phyloP scores from a whole-genome alignment of 2,113 vertebrate species.

The Caloenas nicobarica region DNA sequence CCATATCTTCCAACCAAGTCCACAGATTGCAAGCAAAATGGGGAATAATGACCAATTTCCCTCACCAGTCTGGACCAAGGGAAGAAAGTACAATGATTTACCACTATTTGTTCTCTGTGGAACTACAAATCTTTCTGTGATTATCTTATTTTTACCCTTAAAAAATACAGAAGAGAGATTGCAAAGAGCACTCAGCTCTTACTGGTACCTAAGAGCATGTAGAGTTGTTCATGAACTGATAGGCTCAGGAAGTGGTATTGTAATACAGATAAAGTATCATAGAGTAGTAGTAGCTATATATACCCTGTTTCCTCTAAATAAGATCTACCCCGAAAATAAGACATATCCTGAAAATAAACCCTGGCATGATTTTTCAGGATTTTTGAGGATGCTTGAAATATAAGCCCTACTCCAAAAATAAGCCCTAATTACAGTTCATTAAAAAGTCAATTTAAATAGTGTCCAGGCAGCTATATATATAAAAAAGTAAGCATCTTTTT shows the following conservation, averaged over 20 bases:
- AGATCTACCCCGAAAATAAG: too few relatives aligned
- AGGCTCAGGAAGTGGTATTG: background rate
- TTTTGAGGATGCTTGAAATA: too few relatives aligned
- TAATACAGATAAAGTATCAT: background rate
- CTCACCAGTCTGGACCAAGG: background rate
- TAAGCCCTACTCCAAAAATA: too few relatives aligned
- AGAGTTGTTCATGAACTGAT: background rate
- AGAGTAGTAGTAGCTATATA: background rate
- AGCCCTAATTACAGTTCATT: too few relatives aligned
- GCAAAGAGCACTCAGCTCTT: background rate
- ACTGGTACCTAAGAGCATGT: background rate
- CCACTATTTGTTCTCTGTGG: background rate
- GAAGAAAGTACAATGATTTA: background rate
- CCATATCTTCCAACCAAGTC: background rate
- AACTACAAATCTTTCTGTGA: background rate
- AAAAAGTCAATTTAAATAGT: too few relatives aligned
- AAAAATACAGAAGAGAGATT: background rate
- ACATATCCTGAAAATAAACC: too few relatives aligned
- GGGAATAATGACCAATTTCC: background rate
- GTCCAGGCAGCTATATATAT: too few relatives aligned
- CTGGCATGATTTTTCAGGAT: too few relatives aligned
- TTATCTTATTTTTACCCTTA: background rate
- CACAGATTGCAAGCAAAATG: background rate
- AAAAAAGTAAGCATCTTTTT: too few relatives aligned
- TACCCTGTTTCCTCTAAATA: too few relatives aligned